Evolutionary conservation across 2,888 invertebrate genomes (phyloP), one percentile per base, ranked within the genome.

Genomic region (Rhabditoides inermis): DNA sequence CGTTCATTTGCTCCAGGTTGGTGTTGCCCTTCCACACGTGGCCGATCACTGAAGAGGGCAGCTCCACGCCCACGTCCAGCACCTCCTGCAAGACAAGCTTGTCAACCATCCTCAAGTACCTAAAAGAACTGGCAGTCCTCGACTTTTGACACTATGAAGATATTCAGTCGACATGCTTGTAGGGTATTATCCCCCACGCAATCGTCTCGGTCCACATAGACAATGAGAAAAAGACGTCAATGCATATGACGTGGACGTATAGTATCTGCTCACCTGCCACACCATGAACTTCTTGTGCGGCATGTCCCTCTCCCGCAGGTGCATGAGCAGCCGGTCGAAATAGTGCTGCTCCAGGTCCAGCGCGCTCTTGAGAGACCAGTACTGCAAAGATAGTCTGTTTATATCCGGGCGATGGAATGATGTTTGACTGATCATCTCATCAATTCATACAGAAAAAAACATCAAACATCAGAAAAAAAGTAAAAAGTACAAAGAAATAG

Each of bases 1-100:
- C 28, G 3, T 22, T 28, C 37, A 35, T 36, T 22, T 45, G 44
- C 27, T 50, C 50, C 30, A 26, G 40, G 27, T 37, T 36, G n/a
- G 35, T 50, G 28, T 53, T 53, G 0, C 53, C 53, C 2, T 28
- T 53, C 53, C 53, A 53, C 3, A 53, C 36, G 27, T 53, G 53
- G 3, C 45, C 53, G 7, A 53, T 25, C 5, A 27, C 42, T 32
- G 30, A 22, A 22, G 30, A 18, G 1, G 40, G 40, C 42, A 53
- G 20, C 7, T 44, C 32, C 20, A 53, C 48, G 27, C 53, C 53
- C 44, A 42, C 26, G 22, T 53, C 48, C 20, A 53, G 26, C 2
- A 53, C 46, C 22, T 53, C 53, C 53, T 53, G 18, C 27, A 23
- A 25, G 15, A 15, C 32, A 10, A 10, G n/a, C n/a, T n/a, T n/a